These are phyloP conservation scores for Drosophila niveifrons DNA, from an alignment of 2,888 invertebrate genomes.

Conservation along the genomic window DNA sequence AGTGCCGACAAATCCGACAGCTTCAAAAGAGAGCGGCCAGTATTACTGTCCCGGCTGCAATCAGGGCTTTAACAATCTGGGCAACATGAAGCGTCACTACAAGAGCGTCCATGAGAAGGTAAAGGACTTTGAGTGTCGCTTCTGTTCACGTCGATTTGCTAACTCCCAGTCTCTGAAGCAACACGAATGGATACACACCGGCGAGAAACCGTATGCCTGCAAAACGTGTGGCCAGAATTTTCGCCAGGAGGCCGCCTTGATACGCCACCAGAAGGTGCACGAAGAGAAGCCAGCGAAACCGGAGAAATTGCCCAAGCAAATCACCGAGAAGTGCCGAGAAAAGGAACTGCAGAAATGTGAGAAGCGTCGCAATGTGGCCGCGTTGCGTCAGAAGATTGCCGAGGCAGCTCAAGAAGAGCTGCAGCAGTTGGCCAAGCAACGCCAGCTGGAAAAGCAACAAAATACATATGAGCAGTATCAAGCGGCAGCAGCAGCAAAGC, in stretches of 20 bases:
- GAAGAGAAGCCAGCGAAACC: constrained; percentile 63
- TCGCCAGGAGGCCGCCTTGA: constrained; percentile 82
- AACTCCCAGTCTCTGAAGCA: constrained; percentile 84
- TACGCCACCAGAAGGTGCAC: constrained; percentile 83
- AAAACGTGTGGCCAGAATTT: constrained; percentile 79
- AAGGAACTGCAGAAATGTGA: constrained; percentile 76
- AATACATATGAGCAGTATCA: constrained; percentile 72
- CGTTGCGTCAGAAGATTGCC: constrained; percentile 74
- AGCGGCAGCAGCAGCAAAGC: constrained; percentile 42
- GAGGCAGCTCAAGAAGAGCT: constrained; percentile 79
- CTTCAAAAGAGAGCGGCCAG: constrained; percentile 81
- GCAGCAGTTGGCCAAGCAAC: constrained; percentile 64
- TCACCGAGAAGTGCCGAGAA: constrained; percentile 65
- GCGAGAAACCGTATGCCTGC: constrained; percentile 83
- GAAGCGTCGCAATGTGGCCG: constrained; percentile 70
- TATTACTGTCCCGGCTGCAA: constrained; percentile 82
- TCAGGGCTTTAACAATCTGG: constrained; percentile 83
- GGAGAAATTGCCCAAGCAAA: constrained; percentile 49
- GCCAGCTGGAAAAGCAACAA: constrained; percentile 56
- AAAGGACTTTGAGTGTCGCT: constrained; percentile 83
- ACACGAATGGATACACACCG: constrained; percentile 84
- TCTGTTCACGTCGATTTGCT: constrained; percentile 83
- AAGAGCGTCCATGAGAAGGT: constrained; percentile 84
- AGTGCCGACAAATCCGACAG: constrained; percentile 58
- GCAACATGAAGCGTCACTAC: constrained; percentile 83